Percentiles rank a stretch among this genome's conserved stretches.
Conservation (phyloP, 2,113 vertebrate species). For the Corythaixoides concolor region DNA sequence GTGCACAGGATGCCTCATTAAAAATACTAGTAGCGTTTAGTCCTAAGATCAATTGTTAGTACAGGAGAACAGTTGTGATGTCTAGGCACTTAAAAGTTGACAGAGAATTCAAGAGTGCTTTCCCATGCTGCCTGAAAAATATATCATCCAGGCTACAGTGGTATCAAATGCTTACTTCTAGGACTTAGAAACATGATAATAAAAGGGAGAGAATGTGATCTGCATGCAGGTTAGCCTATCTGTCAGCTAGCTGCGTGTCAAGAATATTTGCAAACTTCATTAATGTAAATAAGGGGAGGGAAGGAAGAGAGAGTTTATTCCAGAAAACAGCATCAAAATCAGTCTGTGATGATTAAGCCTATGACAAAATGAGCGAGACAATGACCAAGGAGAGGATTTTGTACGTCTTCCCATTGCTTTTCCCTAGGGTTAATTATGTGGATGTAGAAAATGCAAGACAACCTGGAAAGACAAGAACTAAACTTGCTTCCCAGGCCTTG, state of each 20-base stretch:
- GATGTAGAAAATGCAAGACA: neutral
- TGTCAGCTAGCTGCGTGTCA: conserved; percentile 22
- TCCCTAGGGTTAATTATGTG: neutral
- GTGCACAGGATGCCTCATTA: neutral
- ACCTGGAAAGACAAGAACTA: neutral
- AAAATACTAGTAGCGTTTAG: conserved; percentile 23
- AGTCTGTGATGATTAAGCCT: neutral
- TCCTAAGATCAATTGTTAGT: neutral
- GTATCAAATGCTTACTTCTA: conserved; percentile 50
- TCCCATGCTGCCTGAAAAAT: conserved; percentile 54
- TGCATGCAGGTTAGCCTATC: conserved; percentile 53
- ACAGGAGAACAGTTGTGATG: conserved; percentile 27
- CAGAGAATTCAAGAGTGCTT: conserved; percentile 46
- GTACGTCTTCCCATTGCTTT: neutral
- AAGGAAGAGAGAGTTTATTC: neutral
- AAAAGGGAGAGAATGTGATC: conserved; percentile 13
- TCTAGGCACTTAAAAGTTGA: conserved; percentile 63
- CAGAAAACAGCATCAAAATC: neutral
- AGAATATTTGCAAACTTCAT: conserved; percentile 35
- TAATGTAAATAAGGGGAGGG: neutral
- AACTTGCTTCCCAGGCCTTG: neutral
- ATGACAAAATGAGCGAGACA: neutral
- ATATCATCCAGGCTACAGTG: conserved; percentile 22
- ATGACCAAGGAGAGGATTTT: neutral
- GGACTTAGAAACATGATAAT: conserved; percentile 25